Conservation (phyloP, 2,888 invertebrate species). For the Adelognathus sp. region DNA sequence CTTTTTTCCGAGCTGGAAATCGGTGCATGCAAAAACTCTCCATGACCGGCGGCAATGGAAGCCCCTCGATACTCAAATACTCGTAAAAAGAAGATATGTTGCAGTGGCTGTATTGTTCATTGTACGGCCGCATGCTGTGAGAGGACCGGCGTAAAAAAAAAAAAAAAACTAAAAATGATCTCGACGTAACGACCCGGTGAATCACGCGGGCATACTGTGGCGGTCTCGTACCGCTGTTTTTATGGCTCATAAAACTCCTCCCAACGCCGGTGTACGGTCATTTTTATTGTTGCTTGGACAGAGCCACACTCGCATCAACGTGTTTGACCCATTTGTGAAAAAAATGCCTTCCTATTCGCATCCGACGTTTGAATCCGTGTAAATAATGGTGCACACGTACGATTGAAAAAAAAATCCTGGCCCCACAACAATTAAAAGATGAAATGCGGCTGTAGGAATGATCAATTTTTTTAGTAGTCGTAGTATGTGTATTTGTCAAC, state of each 20-base stretch:
- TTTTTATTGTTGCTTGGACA: not conserved
- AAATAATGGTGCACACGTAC: no score
- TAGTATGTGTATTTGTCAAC: no score
- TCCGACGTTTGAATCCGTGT: not conserved
- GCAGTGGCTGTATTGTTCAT: not conserved
- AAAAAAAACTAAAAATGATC: not conserved
- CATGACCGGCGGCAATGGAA: not conserved
- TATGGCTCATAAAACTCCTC: not conserved
- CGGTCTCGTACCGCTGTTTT: not conserved
- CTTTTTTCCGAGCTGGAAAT: not conserved
- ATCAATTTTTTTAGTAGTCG: no score
- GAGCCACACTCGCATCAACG: not conserved
- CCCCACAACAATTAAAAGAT: no score
- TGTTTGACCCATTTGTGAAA: not conserved
- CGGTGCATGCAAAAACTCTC: not conserved
- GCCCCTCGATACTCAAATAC: not conserved
- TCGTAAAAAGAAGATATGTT: not conserved
- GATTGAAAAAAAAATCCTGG: no score
- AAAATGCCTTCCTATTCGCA: not conserved
- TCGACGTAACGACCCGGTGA: slow-evolving; percentile 2
- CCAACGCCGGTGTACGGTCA: not conserved
- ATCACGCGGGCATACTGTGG: not conserved
- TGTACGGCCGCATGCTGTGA: not conserved
- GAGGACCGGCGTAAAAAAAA: not conserved
- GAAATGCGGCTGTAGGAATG: no score